Conservation (phyloP, 2,113 vertebrate species). For the Tauraco erythrolophus region DNA sequence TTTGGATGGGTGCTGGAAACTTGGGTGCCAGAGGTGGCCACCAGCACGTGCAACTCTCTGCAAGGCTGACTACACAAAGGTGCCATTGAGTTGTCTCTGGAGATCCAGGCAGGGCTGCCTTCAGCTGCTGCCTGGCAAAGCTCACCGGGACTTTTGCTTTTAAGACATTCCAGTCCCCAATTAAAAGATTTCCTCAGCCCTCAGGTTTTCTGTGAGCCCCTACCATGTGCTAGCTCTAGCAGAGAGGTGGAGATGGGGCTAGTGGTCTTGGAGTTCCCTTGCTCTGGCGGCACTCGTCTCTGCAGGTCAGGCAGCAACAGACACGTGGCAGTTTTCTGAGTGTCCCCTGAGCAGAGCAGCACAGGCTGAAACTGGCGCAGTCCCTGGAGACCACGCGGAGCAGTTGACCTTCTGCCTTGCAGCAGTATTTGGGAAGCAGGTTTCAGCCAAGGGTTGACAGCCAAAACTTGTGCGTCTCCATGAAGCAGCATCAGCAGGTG, state of each 20-base stretch:
- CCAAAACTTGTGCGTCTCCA: neutral
- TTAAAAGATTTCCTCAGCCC: neutral
- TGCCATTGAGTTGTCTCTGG: neutral
- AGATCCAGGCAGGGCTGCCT: neutral
- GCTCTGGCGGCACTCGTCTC: neutral
- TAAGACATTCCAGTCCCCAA: neutral
- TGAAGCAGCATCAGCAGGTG: neutral
- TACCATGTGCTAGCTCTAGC: fast-evolving
- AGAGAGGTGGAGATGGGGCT: neutral
- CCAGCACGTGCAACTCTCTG: neutral
- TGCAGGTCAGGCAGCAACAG: neutral
- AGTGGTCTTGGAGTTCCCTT: neutral
- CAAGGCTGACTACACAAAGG: neutral
- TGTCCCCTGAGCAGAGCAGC: neutral
- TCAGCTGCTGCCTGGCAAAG: neutral
- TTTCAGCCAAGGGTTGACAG: neutral
- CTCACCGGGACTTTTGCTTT: neutral
- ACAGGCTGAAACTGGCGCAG: neutral
- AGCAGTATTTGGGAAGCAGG: neutral
- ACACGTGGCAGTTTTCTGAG: neutral
- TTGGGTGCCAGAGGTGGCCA: neutral
- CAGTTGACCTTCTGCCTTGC: neutral
- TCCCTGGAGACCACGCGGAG: neutral
- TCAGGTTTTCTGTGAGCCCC: neutral
- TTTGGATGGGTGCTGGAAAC: fast-evolving